Percentiles rank a stretch among this genome's conserved stretches.
Evolutionary conservation across 2,797 vertebrate species (phyloP).

Genomic region (Phalanger gymnotis): DNA sequence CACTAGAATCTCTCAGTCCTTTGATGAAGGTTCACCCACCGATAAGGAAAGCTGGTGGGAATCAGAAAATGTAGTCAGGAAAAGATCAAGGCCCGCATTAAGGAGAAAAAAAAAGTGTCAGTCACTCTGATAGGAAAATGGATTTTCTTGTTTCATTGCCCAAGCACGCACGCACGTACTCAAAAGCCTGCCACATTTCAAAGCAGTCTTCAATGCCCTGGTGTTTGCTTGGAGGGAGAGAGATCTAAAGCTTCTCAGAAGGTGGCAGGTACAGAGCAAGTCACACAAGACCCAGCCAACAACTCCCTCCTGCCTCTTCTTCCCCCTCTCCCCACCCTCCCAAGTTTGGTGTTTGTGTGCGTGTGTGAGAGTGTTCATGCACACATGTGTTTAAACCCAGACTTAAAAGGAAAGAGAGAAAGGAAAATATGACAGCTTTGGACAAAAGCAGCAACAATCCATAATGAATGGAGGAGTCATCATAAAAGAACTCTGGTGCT

Average conservation of each 20-base stretch:
- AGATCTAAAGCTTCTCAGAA: constrained; percentile 54
- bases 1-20: constrained; percentile 9
- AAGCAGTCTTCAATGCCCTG: constrained; percentile 51
- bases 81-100: constrained; percentile 49
- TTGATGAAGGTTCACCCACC: constrained; percentile 39
- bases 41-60: constrained; percentile 52
- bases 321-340: neutral
- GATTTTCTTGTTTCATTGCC: constrained; percentile 57
- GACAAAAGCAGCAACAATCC: constrained; percentile 48
- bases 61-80: neutral
- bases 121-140: constrained; percentile 54
- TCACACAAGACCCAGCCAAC: constrained; percentile 39
- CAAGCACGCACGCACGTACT: neutral
- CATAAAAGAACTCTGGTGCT: constrained; percentile 41
- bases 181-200: constrained; percentile 56
- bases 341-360: neutral
- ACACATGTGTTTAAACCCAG: constrained; percentile 59
- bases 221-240: neutral
- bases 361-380: neutral
- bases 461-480: constrained; percentile 4
- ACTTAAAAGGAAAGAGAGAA: constrained; percentile 61
- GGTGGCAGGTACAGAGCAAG: constrained; percentile 42
- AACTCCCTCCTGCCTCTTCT: neutral
- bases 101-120: constrained; percentile 42
- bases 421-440: constrained; percentile 47